A percentile compares a stretch with the other conserved stretches of the same genome.
phyloP scores from a whole-genome alignment of 2,113 vertebrate genomes.

The Cyphomyrus plagiostoma region DNA sequence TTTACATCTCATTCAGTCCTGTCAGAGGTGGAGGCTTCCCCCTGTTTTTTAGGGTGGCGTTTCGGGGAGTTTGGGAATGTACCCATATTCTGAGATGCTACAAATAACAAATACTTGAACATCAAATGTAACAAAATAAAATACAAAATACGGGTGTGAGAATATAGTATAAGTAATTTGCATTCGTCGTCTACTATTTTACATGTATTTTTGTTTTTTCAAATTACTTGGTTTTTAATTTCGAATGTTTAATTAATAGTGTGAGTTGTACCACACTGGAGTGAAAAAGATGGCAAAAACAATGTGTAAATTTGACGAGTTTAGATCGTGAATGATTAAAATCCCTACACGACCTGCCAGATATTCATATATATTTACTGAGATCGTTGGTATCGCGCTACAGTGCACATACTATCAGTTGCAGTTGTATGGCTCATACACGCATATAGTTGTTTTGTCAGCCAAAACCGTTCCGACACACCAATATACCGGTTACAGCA shows the following conservation, averaged over 20 bases:
- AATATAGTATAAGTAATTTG: neutral
- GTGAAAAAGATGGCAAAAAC: neutral
- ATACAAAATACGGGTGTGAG: neutral
- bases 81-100: neutral
- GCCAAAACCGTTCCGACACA: neutral
- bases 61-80: neutral
- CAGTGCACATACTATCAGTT: neutral
- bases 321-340: neutral
- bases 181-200: neutral
- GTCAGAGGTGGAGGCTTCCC: neutral
- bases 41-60: neutral
- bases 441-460: neutral
- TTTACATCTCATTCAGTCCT: constrained; percentile 22
- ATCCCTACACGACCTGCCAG: neutral
- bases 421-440: neutral
- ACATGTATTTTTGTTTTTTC: neutral
- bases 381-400: neutral
- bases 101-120: neutral
- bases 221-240: neutral
- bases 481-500: neutral
- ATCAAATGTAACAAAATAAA: neutral
- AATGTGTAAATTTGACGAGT: neutral
- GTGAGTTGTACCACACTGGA: neutral
- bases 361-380: neutral
- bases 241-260: neutral